phyloP scores from a whole-genome alignment of 2,113 vertebrate genomes.

The Lethenteron camtschaticum region DNA sequence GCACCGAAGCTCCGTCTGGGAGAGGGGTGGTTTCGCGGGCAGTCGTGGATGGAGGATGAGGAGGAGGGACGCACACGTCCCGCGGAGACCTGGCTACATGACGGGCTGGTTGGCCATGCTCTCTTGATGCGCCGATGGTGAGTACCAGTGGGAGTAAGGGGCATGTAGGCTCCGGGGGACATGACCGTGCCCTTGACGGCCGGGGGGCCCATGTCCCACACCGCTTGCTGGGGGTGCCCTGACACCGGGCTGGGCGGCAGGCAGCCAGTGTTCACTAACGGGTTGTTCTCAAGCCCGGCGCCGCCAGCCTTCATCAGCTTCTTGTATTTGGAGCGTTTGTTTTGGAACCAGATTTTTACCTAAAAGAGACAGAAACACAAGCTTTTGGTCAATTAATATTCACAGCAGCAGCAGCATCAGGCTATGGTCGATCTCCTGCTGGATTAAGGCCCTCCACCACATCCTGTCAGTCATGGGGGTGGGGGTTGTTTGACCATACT shows the following conservation, averaged over 20 bases:
- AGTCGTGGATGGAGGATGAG: no score
- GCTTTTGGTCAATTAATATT: no score
- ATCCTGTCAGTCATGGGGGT: no score
- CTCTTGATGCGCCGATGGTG: not conserved
- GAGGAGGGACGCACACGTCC: no score
- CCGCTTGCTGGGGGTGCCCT: not conserved
- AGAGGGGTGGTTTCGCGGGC: no score
- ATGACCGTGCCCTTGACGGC: constrained; percentile 1
- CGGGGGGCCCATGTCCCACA: not conserved
- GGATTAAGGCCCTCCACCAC: no score
- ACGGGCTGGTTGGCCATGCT: not conserved
- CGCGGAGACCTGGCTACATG: not conserved
- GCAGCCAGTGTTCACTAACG: not conserved
- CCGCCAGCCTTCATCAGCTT: constrained; percentile 5
- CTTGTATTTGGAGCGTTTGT: constrained; percentile 5
- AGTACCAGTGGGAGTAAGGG: constrained; percentile 5
- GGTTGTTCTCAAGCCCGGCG: constrained; percentile 6
- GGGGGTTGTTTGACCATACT: no score
- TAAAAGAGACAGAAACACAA: not conserved
- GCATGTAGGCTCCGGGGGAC: constrained; percentile 1
- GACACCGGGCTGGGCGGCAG: constrained; percentile 1
- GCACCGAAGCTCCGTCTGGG: no score
- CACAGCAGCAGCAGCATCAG: no score
- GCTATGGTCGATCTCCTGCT: no score
- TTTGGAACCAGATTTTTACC: constrained; percentile 5